Conservation (phyloP, 2,113 vertebrate genomes). For the Bos taurus region ARS-UCD2.0 NC_037344.1:40571001-40571500, state of each 20-base stretch:
- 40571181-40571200: not conserved
- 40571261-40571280: not conserved
- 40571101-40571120: not conserved
- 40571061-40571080: not conserved
- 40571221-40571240: not conserved
- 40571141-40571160: not conserved
- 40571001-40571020: not conserved
- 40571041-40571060: not conserved
- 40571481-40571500: not conserved
- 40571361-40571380: not conserved
- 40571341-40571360: not conserved
- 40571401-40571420: not conserved
- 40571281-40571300: not conserved
- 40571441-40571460: not conserved
- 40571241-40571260: not conserved
- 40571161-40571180: not conserved
- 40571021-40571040: not conserved
- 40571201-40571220: not conserved
- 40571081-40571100: not conserved
- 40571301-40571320: not conserved
- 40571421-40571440: not conserved
- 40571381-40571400: not conserved
- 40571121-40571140: not conserved
- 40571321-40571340: not conserved
- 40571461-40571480: not conserved